These are phyloP conservation scores for Ia io DNA, from an alignment of 2,113 vertebrate genomes.

Conservation along the genomic window DNA sequence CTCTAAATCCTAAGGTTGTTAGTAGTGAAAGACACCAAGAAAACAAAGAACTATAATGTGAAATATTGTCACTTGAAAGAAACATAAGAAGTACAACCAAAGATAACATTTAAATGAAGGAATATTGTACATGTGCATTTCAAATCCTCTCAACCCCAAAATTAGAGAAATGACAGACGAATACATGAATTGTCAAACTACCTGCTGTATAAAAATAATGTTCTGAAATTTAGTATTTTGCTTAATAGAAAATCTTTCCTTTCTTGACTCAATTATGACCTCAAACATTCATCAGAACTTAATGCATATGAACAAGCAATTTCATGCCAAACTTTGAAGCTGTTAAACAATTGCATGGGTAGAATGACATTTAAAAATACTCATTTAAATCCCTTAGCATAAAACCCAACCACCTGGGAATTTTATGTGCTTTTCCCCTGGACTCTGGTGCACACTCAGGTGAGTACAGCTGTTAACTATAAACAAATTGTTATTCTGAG, in stretches of 20 bases:
- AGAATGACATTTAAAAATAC: slow-evolving; percentile 78
- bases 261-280: slow-evolving; percentile 61
- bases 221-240: slow-evolving; percentile 50
- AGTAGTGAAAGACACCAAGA: not conserved
- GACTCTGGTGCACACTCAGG: slow-evolving; percentile 62
- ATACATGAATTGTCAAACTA: slow-evolving; percentile 32
- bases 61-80: not conserved
- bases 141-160: slow-evolving; percentile 39
- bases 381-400: slow-evolving; percentile 78
- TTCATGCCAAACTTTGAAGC: slow-evolving; percentile 21
- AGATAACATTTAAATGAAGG: slow-evolving; percentile 35
- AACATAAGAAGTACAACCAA: not conserved
- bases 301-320: slow-evolving; percentile 42
- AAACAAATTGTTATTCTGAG: slow-evolving; percentile 65
- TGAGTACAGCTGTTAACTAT: slow-evolving; percentile 65
- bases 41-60: not conserved
- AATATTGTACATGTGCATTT: not conserved
- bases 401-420: slow-evolving; percentile 79
- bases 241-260: slow-evolving; percentile 46
- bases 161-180: slow-evolving; percentile 51
- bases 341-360: slow-evolving; percentile 63
- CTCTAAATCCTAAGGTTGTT: not conserved
- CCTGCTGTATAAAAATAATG: slow-evolving; percentile 43
- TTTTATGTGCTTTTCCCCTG: slow-evolving; percentile 71
- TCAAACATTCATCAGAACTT: slow-evolving; percentile 42